Percentiles rank a stretch among this genome's conserved stretches.
These are phyloP conservation scores for Luffia ferchaultella DNA, from an alignment of 2,888 invertebrate species.

Conservation along the genomic window DNA sequence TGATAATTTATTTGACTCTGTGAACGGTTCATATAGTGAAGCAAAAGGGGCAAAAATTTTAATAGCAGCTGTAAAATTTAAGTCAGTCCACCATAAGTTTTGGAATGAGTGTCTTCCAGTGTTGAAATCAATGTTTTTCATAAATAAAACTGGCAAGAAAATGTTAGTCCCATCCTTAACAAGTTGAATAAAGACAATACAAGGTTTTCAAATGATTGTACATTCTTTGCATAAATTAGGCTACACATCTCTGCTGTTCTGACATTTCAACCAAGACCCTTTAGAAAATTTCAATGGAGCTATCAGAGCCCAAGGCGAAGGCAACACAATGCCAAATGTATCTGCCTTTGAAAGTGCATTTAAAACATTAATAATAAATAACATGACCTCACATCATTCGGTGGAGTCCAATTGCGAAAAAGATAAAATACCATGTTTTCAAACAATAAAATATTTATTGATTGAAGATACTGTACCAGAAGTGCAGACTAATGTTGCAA, in stretches of 20 bases:
- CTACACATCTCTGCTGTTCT: conserved; percentile 8
- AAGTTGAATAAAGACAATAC: conserved; percentile 23
- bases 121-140: conserved; percentile 13
- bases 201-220: conserved; percentile 19
- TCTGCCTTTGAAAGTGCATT: conserved; percentile 3
- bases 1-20: conserved; percentile 4
- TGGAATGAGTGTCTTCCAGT: conserved; percentile 11
- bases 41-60: conserved; percentile 2
- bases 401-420: conserved; percentile 4
- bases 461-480: neutral
- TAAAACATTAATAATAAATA: conserved; percentile 6
- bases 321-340: conserved; percentile 11
- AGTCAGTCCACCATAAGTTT: conserved; percentile 12
- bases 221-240: conserved; percentile 7
- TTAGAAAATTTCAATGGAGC: conserved; percentile 15
- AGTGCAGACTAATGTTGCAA: no score
- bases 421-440: neutral
- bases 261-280: conserved; percentile 13
- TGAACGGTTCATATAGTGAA: conserved; percentile 3
- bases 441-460: conserved; percentile 3
- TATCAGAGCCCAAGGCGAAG: conserved; percentile 12
- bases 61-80: conserved; percentile 12
- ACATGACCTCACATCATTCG: conserved; percentile 1
- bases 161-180: conserved; percentile 15
- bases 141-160: conserved; percentile 1